A percentile compares a stretch with the other conserved stretches of the same genome.
These are phyloP conservation scores for Heterodera carotae DNA, from an alignment of 1,140 invertebrate species.

Conservation along the genomic window DNA sequence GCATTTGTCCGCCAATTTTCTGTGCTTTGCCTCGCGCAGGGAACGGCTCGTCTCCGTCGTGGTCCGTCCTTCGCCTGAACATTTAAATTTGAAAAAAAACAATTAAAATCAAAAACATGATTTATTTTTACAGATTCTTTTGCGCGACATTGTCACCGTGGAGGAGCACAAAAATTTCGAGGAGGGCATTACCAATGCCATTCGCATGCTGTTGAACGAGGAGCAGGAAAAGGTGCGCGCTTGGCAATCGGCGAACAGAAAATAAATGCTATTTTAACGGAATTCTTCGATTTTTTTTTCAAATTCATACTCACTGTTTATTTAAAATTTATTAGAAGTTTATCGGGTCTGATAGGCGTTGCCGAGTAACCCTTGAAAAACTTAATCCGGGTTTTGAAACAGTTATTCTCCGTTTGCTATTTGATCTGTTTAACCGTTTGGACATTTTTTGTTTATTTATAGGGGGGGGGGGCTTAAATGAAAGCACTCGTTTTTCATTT, in stretches of 20 bases:
- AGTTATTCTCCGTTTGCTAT: too few species aligned
- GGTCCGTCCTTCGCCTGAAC: too few species aligned
- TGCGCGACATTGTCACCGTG: conserved; percentile 73
- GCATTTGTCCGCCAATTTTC: conserved; percentile 88
- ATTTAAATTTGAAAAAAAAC: neutral
- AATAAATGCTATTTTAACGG: neutral
- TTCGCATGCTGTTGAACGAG: conserved; percentile 78
- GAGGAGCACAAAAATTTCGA: conserved; percentile 75
- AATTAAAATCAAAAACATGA: neutral
- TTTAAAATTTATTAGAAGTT: too few species aligned
- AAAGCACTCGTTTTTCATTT: too few species aligned
- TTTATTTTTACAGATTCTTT: conserved; percentile 16
- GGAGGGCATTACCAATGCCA: conserved; percentile 74
- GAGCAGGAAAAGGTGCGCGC: conserved; percentile 27
- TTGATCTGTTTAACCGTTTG: too few species aligned
- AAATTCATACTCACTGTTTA: too few species aligned
- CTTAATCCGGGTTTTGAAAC: too few species aligned
- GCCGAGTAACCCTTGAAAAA: too few species aligned
- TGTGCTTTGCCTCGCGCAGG: conserved; percentile 90
- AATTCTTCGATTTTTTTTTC: neutral
- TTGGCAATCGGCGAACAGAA: too few species aligned
- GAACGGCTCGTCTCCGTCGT: conserved; percentile 46
- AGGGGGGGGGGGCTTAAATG: too few species aligned
- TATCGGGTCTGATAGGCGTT: too few species aligned
- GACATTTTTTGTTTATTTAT: too few species aligned